These are phyloP conservation scores for Nomada ruficornis DNA, from an alignment of 2,888 invertebrate genomes.

Conservation along the genomic window DNA sequence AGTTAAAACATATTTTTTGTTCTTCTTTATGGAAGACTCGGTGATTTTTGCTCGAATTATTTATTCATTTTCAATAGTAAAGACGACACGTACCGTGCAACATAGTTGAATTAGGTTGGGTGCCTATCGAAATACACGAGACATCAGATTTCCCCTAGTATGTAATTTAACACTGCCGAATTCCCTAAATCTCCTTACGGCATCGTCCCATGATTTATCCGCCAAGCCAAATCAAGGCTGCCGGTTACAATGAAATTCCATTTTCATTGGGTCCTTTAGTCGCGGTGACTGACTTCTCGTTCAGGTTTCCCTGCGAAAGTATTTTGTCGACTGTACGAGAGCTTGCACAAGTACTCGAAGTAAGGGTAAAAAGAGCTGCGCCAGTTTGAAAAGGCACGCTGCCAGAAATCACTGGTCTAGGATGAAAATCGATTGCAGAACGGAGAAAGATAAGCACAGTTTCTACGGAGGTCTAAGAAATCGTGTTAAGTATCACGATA, in stretches of 20 bases:
- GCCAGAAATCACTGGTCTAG: conserved; percentile 21
- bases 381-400: conserved; percentile 8
- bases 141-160: background rate
- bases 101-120: background rate
- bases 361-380: background rate
- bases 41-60: too few relatives aligned
- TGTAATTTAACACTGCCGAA: conserved; percentile 24
- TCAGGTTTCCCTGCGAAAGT: conserved; percentile 31
- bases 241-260: conserved; percentile 44
- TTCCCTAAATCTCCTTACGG: conserved; percentile 14
- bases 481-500: conserved; percentile 16
- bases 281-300: background rate
- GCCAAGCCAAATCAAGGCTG: conserved; percentile 1
- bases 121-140: background rate
- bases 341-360: conserved; percentile 16
- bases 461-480: background rate
- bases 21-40: too few relatives aligned
- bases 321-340: conserved; percentile 29
- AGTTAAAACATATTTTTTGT: too few relatives aligned
- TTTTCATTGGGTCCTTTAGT: conserved; percentile 23
- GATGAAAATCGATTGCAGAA: conserved; percentile 36
- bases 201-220: background rate
- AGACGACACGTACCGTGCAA: too few relatives aligned
- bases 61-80: too few relatives aligned
- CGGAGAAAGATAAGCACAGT: background rate